Conservation (phyloP, 2,113 vertebrate species). For the Mionectes macconnelli region DNA sequence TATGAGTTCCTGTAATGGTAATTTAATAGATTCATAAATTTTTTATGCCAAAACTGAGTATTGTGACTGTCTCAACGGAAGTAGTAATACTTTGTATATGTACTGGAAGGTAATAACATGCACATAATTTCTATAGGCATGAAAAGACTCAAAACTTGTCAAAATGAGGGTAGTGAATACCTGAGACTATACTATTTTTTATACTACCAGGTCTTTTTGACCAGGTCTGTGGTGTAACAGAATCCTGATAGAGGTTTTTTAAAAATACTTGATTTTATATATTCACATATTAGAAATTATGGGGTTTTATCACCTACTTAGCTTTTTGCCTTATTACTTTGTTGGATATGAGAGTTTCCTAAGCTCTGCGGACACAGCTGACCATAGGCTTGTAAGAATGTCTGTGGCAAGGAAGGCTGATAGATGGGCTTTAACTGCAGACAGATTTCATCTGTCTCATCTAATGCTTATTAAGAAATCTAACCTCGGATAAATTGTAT, state of each 20-base stretch:
- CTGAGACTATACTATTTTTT: background rate
- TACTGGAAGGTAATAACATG: background rate
- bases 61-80: background rate
- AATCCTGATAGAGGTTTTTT: background rate
- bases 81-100: background rate
- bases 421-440: background rate
- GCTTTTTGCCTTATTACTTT: background rate
- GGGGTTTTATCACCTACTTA: background rate
- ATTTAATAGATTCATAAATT: background rate
- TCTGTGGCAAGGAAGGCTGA: background rate
- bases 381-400: background rate
- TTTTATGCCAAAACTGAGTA: background rate
- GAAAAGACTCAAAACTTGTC: background rate
- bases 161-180: background rate
- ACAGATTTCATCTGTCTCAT: slow-evolving; percentile 33
- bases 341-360: background rate
- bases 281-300: background rate
- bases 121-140: background rate
- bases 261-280: background rate
- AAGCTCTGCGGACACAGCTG: background rate
- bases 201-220: background rate
- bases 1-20: background rate
- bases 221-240: background rate
- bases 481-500: background rate
- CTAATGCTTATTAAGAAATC: slow-evolving; percentile 51